phyloP scores from a whole-genome alignment of 2,888 invertebrate species.

The Cephus spinipes region DNA sequence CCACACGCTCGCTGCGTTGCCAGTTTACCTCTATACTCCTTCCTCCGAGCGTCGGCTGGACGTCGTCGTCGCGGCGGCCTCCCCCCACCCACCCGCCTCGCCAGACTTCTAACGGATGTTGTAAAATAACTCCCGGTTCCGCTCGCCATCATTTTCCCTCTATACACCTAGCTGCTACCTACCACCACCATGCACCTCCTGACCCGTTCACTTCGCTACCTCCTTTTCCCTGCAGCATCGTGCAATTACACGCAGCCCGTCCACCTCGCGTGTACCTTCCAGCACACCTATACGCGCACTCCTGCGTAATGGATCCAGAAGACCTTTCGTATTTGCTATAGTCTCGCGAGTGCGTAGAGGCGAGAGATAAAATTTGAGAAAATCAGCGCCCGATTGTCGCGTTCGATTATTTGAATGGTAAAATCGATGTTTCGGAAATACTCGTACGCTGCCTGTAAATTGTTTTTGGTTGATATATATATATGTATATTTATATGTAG shows the following conservation, averaged over 20 bases:
- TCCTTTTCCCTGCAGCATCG: background rate
- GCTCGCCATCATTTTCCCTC: background rate
- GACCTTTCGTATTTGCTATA: constrained; percentile 18
- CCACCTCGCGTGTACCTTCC: background rate
- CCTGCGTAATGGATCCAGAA: background rate
- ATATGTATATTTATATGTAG: too few relatives aligned
- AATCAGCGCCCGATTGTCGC: too few relatives aligned
- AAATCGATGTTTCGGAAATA: too few relatives aligned
- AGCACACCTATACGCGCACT: background rate
- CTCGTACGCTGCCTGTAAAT: too few relatives aligned
- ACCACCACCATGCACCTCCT: background rate
- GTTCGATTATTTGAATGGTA: too few relatives aligned
- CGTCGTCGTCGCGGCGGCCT: background rate
- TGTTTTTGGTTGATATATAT: too few relatives aligned
- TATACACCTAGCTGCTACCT: background rate
- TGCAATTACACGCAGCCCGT: background rate
- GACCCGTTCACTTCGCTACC: background rate
- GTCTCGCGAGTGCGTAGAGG: background rate
- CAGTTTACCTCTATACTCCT: constrained; percentile 25
- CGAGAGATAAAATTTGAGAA: too few relatives aligned
- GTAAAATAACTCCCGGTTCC: background rate
- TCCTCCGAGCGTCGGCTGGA: background rate
- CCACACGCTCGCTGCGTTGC: constrained; percentile 34
- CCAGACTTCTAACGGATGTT: constrained; percentile 21
- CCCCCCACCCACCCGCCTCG: background rate